Percentiles rank a stretch among this genome's conserved stretches.
These are phyloP conservation scores for Temnothorax curvispinosus DNA, from an alignment of 1,140 invertebrate species.

Conservation along the genomic window DNA sequence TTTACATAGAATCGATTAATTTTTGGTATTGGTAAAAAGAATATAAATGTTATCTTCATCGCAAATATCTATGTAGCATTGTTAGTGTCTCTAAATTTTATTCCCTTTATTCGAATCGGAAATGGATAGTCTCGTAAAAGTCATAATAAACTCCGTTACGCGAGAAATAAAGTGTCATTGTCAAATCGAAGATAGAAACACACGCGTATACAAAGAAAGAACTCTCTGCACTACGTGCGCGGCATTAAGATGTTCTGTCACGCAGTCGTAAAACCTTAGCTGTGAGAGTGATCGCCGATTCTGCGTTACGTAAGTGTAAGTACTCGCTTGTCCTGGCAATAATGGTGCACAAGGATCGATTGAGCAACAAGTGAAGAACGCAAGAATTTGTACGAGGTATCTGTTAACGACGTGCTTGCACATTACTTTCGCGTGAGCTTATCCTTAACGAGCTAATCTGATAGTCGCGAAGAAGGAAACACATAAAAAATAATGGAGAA, in stretches of 20 bases:
- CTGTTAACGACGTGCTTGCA: constrained; percentile 1
- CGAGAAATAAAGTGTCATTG: constrained; percentile 3
- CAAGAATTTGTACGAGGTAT: constrained; percentile 46
- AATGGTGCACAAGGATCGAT: constrained; percentile 59
- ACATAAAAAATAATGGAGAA: not conserved
- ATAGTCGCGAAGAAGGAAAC: not conserved
- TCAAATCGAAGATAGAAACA: constrained; percentile 1
- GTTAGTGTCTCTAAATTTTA: not conserved
- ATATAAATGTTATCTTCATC: not conserved
- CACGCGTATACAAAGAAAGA: not conserved
- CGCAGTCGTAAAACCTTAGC: constrained; percentile 33
- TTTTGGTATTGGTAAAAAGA: not conserved
- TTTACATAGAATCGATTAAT: not conserved
- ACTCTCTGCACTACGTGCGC: not conserved
- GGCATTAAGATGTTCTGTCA: constrained; percentile 24
- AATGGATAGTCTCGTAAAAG: constrained; percentile 7
- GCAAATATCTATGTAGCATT: not conserved
- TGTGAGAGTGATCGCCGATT: constrained; percentile 7
- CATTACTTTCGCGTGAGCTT: not conserved
- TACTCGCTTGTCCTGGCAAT: constrained; percentile 4
- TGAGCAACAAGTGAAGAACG: constrained; percentile 63
- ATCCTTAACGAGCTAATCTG: not conserved
- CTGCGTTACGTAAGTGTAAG: constrained; percentile 39
- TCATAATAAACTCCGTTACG: not conserved
- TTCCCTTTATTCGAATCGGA: not conserved